Evolutionary conservation across 2,113 vertebrate genomes (phyloP), one percentile per base, ranked within the genome.

Genomic region (Thermophis baileyi): DNA sequence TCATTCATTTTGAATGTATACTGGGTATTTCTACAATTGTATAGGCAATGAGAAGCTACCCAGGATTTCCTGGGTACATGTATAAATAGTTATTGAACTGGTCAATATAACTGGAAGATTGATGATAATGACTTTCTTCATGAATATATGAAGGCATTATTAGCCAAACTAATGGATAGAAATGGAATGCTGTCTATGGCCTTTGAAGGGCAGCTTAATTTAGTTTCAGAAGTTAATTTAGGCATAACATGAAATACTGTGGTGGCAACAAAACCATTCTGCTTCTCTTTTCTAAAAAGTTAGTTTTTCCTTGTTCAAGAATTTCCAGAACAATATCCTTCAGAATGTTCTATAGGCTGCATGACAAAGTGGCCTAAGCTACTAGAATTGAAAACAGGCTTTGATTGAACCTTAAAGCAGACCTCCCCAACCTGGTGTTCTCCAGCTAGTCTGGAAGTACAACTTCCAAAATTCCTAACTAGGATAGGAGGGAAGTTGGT

Each of bases 111-210:
- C 91, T 93, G 91, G 92, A 94, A 95, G 95, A 95, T 92, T 94
- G 93, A 95, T 95, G 95, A 53, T 94, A 92, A 92, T 94, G 88
- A 90, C 47, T 94, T 63, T 53, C 93, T 95, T 94, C 92, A 46
- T 96, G 93, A 88, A 94, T 94, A 22, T 94, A 87, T 92, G 90
- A 96, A 96, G 94, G 90, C 94, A 81, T 95, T 96, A 96, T 95
- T 96, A 96, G 95, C 94, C 92, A 96, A 85, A 90, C 93, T 94
- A 95, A 95, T 97, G 95, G 95, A 96, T 95, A 96, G 94, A 96
- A 95, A 93, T 94, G 93, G 95, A 94, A 93, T 96, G 90, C 92
- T 95, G n/a, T 91, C 11, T 93, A 92, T 93, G 89, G 92, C 96
- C 92, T 94, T 93, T 95, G 94, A 95, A 94, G 90, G 94, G 91